A percentile compares a stretch with the other conserved stretches of the same genome.
phyloP scores from a whole-genome alignment of 2,797 vertebrate species.

The Naso thynnoides region DNA sequence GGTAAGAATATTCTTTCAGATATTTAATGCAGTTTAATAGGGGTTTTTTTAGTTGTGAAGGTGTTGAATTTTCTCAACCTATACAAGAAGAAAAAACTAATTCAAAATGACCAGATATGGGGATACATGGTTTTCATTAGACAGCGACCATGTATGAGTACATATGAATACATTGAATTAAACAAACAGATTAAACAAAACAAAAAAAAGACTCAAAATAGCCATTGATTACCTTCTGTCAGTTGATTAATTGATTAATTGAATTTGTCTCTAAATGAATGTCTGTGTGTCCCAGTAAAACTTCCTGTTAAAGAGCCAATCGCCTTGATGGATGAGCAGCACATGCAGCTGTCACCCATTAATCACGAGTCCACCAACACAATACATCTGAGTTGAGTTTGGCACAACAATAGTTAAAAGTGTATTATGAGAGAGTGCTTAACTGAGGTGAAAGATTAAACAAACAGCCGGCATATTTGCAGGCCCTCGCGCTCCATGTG shows the following conservation, averaged over 20 bases:
- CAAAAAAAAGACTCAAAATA: no score
- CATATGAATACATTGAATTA: no score
- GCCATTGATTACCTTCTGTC: no score
- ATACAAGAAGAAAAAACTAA: no score
- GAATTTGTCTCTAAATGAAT: neutral
- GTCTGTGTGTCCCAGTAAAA: neutral
- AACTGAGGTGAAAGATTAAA: conserved; percentile 61
- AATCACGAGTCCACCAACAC: conserved; percentile 9
- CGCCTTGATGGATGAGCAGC: neutral
- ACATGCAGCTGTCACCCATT: conserved; percentile 17
- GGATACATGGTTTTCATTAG: neutral
- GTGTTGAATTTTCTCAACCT: no score
- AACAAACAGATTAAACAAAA: no score
- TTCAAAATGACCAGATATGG: no score
- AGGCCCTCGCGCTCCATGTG: neutral
- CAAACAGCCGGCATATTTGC: conserved; percentile 30
- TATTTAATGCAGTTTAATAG: no score
- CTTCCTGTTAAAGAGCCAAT: neutral
- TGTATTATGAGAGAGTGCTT: conserved; percentile 27
- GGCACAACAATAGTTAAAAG: conserved; percentile 24
- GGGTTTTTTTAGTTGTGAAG: no score
- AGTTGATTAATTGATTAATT: neutral
- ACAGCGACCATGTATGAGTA: fast-evolving
- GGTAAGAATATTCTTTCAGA: no score
- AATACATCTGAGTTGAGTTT: neutral